Percentiles rank a stretch among this genome's conserved stretches.
Conservation (phyloP, 2,888 invertebrate genomes). For the Rhaphigaster nebulosa region DNA sequence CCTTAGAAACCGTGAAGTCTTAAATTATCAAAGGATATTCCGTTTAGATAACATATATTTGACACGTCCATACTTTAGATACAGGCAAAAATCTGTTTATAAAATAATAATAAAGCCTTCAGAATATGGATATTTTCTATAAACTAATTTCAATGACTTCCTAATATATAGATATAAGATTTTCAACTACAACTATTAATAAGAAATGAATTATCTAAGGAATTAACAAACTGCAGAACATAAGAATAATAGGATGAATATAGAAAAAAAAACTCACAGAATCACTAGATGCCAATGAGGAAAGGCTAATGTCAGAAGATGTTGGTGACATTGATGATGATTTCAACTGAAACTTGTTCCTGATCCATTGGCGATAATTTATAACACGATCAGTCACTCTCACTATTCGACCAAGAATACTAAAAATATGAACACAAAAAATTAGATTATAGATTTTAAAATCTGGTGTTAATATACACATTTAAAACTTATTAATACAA, state of each 20-base stretch:
- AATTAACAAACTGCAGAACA: neutral
- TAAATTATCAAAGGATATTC: no score
- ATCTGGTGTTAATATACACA: neutral
- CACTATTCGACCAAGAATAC: conserved; percentile 91
- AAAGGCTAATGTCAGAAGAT: conserved; percentile 62
- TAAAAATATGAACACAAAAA: conserved; percentile 66
- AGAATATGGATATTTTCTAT: no score
- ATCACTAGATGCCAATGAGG: conserved; percentile 62
- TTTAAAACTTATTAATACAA: neutral
- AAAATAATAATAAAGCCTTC: no score
- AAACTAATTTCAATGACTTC: no score
- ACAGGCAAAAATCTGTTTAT: no score
- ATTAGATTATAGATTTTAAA: neutral
- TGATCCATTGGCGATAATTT: conserved; percentile 79
- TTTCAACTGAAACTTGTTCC: conserved; percentile 70
- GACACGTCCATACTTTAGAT: no score
- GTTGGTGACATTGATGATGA: conserved; percentile 54
- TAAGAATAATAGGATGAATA: neutral
- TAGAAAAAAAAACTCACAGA: conserved; percentile 59
- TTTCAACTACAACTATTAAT: no score
- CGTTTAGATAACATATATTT: no score
- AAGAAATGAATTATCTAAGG: neutral
- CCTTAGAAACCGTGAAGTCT: no score
- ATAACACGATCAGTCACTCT: conserved; percentile 94
- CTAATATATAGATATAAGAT: no score